These are phyloP conservation scores for Lepus townsendii DNA, from an alignment of 2,797 vertebrate species.

Conservation along the genomic window DNA sequence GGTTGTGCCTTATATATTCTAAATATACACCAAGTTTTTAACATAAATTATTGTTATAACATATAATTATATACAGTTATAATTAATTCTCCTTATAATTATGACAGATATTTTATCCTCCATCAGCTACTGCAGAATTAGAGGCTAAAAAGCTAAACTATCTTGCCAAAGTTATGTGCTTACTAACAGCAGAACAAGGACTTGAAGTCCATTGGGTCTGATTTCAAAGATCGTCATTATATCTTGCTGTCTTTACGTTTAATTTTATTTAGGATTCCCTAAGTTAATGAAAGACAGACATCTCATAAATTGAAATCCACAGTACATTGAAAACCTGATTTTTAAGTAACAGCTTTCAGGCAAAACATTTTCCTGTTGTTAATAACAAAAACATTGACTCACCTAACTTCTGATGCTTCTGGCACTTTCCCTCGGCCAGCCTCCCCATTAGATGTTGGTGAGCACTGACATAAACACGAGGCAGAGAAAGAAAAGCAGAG, in stretches of 20 bases:
- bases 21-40: slow-evolving; percentile 3
- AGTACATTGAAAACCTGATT: slow-evolving; percentile 41
- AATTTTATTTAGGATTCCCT: slow-evolving; percentile 31
- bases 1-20: not conserved
- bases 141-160: slow-evolving; percentile 18
- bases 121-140: not conserved
- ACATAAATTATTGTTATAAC: not conserved
- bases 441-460: not conserved
- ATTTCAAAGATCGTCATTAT: slow-evolving; percentile 17
- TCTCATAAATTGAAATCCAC: slow-evolving; percentile 61
- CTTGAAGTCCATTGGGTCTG: not conserved
- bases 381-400: slow-evolving; percentile 42
- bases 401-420: not conserved
- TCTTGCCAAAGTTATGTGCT: not conserved
- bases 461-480: not conserved
- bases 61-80: no score
- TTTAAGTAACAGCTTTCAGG: slow-evolving; percentile 39
- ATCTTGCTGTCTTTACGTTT: slow-evolving; percentile 1
- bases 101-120: not conserved
- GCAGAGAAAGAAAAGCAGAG: not conserved
- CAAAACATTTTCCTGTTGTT: slow-evolving; percentile 15
- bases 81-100: slow-evolving; percentile 22
- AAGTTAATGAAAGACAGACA: slow-evolving; percentile 39
- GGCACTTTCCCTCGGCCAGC: not conserved
- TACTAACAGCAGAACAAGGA: not conserved